phyloP scores from a whole-genome alignment of 2,113 vertebrate genomes.

The Syngnathus scovelli region DNA sequence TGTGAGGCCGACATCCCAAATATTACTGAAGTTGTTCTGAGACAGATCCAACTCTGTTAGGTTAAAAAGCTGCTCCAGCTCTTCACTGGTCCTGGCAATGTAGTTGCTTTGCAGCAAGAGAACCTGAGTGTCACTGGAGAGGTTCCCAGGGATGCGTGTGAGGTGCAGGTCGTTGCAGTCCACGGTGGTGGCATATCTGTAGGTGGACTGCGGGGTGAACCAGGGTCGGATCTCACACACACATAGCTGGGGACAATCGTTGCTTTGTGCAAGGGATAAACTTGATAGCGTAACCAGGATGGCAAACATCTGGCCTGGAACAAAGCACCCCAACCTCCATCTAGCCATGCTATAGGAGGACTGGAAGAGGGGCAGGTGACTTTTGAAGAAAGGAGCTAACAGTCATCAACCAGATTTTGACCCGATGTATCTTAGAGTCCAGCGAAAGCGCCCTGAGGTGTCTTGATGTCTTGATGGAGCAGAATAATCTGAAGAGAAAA shows the following conservation, averaged over 20 bases:
- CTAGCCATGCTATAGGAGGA: slow-evolving; percentile 75
- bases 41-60: slow-evolving; percentile 94
- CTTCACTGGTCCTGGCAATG: slow-evolving; percentile 85
- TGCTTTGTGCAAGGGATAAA: slow-evolving; percentile 72
- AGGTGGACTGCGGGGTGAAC: slow-evolving; percentile 97
- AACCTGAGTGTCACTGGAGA: slow-evolving; percentile 95
- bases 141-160: slow-evolving; percentile 89
- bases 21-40: slow-evolving; percentile 93
- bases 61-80: slow-evolving; percentile 91
- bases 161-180: slow-evolving; percentile 96
- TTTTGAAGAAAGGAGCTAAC: slow-evolving; percentile 35
- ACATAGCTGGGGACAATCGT: slow-evolving; percentile 91
- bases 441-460: slow-evolving; percentile 18
- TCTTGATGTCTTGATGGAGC: slow-evolving; percentile 17
- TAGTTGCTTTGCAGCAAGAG: slow-evolving; percentile 96
- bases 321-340: slow-evolving; percentile 50
- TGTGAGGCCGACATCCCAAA: slow-evolving; percentile 85
- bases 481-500: slow-evolving; percentile 47
- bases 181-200: slow-evolving; percentile 94
- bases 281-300: slow-evolving; percentile 70
- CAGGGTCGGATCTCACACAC: slow-evolving; percentile 95
- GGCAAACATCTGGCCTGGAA: slow-evolving; percentile 68
- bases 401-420: slow-evolving; percentile 60
- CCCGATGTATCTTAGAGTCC: slow-evolving; percentile 31
- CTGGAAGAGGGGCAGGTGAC: slow-evolving; percentile 43